Evolutionary conservation across 2,797 vertebrate species (phyloP).

Genomic region (Coccyzus lansbergi): DNA sequence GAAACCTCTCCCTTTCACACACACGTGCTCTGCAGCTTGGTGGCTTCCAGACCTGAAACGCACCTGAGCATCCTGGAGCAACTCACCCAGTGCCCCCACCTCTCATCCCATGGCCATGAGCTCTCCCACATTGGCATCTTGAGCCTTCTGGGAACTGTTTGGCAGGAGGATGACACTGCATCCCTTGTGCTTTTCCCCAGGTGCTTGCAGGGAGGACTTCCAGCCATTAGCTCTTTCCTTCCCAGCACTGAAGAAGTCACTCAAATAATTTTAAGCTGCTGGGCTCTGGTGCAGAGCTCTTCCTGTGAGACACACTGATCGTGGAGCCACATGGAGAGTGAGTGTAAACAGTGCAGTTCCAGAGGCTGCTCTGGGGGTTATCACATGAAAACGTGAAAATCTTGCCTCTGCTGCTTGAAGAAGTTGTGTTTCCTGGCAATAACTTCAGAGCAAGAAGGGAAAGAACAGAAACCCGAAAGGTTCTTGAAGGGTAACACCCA

Average conservation of each 20-base stretch:
- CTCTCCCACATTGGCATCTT: neutral
- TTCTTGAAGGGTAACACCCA: neutral
- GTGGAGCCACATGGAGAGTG: fast-evolving
- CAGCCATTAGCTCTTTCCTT: neutral
- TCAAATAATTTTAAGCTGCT: neutral
- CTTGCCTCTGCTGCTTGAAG: neutral
- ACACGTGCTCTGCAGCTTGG: neutral
- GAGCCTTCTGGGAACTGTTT: neutral
- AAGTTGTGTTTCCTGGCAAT: neutral
- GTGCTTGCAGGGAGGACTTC: fast-evolving
- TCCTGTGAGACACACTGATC: fast-evolving
- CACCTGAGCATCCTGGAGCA: neutral
- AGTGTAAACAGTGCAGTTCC: neutral
- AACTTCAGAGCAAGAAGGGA: neutral
- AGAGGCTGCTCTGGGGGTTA: neutral
- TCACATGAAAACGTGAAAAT: neutral
- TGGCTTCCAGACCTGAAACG: neutral
- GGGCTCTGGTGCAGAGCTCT: neutral
- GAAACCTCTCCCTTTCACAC: neutral
- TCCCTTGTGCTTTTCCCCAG: neutral
- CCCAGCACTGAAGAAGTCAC: neutral
- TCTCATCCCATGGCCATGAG: fast-evolving
- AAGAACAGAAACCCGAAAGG: neutral
- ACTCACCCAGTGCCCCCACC: fast-evolving
- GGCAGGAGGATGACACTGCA: neutral